Evolutionary conservation across 2,113 vertebrate genomes (phyloP).

Genomic region (Tetraodon nigroviridis): DNA sequence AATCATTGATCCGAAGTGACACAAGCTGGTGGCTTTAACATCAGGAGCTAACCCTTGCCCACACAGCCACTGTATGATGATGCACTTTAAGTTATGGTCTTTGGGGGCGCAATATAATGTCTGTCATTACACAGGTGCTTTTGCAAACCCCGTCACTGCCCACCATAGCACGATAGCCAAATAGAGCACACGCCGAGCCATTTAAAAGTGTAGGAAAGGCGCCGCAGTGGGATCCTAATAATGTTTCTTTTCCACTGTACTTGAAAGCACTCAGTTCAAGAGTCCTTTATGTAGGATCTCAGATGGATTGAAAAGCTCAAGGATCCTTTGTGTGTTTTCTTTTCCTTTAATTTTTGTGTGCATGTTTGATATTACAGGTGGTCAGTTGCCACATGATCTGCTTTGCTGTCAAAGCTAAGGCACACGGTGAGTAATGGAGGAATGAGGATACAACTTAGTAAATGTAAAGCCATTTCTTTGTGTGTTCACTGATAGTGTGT

Average conservation of each 20-base stretch:
- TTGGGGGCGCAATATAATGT: slow-evolving; percentile 1
- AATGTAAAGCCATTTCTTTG: too few relatives aligned
- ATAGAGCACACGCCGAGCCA: slow-evolving; percentile 13
- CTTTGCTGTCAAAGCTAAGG: not conserved
- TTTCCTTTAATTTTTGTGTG: slow-evolving; percentile 26
- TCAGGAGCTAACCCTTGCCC: too few relatives aligned
- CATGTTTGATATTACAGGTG: slow-evolving; percentile 3
- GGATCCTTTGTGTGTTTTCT: not conserved
- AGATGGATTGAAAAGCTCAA: slow-evolving; percentile 13
- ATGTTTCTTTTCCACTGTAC: not conserved
- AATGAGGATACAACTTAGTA: too few relatives aligned
- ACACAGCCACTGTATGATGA: not conserved
- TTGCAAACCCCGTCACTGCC: slow-evolving; percentile 9
- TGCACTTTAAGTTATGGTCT: not conserved
- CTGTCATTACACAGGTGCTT: slow-evolving; percentile 8
- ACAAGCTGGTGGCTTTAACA: too few relatives aligned
- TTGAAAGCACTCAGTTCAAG: too few relatives aligned
- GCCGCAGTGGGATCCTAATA: slow-evolving; percentile 17
- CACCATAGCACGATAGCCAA: slow-evolving; percentile 20
- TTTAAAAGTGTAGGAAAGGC: slow-evolving; percentile 35
- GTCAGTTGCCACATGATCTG: too few relatives aligned
- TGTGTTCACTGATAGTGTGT: too few relatives aligned
- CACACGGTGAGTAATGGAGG: too few relatives aligned
- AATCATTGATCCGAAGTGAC: too few relatives aligned
- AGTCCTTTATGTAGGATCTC: slow-evolving; percentile 9